Conservation (phyloP, 2,888 invertebrate species). For the Orchesellides sinensis region DNA sequence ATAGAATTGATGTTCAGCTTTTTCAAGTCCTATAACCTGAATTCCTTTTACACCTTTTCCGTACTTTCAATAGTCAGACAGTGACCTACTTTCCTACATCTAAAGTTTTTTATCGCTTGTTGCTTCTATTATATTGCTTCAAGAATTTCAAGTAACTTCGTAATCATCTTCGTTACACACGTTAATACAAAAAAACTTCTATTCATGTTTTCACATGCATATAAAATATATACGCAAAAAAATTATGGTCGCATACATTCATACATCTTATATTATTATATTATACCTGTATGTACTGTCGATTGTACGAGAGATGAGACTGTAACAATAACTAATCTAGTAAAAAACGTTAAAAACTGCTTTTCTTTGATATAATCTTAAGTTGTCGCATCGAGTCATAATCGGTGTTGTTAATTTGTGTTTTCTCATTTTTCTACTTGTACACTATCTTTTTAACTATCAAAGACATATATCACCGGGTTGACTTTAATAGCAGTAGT, state of each 20-base stretch:
- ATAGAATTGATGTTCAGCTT: slow-evolving; percentile 47
- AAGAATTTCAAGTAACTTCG: slow-evolving; percentile 20
- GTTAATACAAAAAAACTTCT: slow-evolving; percentile 1
- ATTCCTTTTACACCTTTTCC: slow-evolving; percentile 73
- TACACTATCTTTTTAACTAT: no score
- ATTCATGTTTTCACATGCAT: slow-evolving; percentile 10
- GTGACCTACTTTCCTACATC: slow-evolving; percentile 75
- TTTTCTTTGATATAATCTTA: not conserved
- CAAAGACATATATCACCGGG: no score
- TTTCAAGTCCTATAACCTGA: slow-evolving; percentile 70
- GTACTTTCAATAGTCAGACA: slow-evolving; percentile 75
- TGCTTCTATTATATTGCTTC: slow-evolving; percentile 1
- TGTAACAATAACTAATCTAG: not conserved
- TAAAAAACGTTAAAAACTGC: not conserved
- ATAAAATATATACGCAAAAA: no score
- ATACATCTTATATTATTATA: no score
- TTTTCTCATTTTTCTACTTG: no score
- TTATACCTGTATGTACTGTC: no score
- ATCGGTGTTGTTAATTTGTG: not conserved
- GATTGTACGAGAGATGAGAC: no score
- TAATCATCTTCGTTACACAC: slow-evolving; percentile 19
- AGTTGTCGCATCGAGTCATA: not conserved
- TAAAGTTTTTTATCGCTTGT: slow-evolving; percentile 44
- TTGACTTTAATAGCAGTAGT: no score
- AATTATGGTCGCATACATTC: no score